Conservation (phyloP, 2,888 invertebrate species). For the Pharmacophagus antenor region DNA sequence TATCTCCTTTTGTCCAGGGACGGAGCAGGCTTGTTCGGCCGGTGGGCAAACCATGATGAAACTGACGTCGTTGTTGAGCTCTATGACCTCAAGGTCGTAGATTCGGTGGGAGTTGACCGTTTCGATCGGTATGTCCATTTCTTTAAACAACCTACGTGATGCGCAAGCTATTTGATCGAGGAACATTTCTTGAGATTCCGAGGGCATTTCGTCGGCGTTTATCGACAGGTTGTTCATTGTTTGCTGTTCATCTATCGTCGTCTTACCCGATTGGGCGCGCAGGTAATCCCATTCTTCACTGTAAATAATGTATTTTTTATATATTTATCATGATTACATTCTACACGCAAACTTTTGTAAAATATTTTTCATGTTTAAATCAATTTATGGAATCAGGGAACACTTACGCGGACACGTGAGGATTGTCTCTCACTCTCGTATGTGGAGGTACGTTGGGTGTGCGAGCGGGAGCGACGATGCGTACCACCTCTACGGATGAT, state of each 20-base stretch:
- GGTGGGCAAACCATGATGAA: constrained; percentile 96
- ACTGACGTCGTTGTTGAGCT: constrained; percentile 93
- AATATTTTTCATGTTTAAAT: too few relatives aligned
- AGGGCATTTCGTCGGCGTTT: constrained; percentile 70
- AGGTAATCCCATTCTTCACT: constrained; percentile 98
- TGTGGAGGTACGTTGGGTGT: constrained; percentile 97
- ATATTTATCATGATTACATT: too few relatives aligned
- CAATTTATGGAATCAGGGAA: too few relatives aligned
- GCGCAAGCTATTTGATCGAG: constrained; percentile 88
- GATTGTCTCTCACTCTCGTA: constrained; percentile 95
- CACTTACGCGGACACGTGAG: constrained; percentile 95
- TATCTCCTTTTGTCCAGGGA: constrained; percentile 92
- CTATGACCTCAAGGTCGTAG: constrained; percentile 96
- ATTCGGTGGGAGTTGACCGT: constrained; percentile 88
- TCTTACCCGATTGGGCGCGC: constrained; percentile 79
- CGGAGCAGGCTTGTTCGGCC: constrained; percentile 94
- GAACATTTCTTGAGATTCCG: constrained; percentile 90
- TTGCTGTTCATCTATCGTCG: constrained; percentile 50
- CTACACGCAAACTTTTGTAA: too few relatives aligned
- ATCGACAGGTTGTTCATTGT: constrained; percentile 59
- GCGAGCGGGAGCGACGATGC: constrained; percentile 94
- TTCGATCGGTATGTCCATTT: constrained; percentile 88
- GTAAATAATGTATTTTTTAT: constrained; percentile 45
- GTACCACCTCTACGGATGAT: constrained; percentile 96
- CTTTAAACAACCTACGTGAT: constrained; percentile 87